Percentiles rank a stretch among this genome's conserved stretches.
Conservation (phyloP, 2,888 invertebrate genomes). For the Pyrgus malvae region DNA sequence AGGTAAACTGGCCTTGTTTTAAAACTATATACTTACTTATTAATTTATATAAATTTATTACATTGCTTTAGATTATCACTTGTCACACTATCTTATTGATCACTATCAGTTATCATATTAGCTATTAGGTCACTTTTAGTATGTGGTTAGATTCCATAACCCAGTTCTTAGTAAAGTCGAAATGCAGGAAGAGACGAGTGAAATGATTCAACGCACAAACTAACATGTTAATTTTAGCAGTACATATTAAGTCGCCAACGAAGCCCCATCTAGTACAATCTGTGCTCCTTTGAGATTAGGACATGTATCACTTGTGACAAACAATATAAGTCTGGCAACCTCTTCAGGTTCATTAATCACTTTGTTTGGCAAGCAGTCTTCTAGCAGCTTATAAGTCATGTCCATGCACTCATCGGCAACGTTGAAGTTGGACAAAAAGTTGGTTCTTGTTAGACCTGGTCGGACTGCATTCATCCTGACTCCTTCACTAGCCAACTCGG, state of each 20-base stretch:
- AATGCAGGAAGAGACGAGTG: neutral
- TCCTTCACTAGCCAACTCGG: constrained; percentile 55
- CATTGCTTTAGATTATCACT: no score
- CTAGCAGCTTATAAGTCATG: constrained; percentile 45
- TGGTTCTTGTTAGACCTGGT: constrained; percentile 57
- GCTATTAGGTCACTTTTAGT: no score
- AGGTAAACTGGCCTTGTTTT: no score
- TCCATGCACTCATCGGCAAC: constrained; percentile 50
- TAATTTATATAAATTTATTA: no score
- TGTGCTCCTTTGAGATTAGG: constrained; percentile 49
- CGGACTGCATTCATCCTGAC: constrained; percentile 62
- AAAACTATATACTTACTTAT: no score
- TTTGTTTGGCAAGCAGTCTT: constrained; percentile 46
- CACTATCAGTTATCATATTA: no score
- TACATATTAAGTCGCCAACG: neutral
- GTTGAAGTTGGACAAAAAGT: constrained; percentile 54
- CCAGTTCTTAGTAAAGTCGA: no score
- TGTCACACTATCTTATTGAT: no score
- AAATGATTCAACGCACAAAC: neutral
- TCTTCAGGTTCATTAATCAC: constrained; percentile 57
- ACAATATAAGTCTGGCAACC: constrained; percentile 55
- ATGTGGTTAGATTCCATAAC: no score
- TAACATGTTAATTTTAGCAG: neutral
- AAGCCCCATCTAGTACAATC: constrained; percentile 24
- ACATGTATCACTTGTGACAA: constrained; percentile 51